phyloP scores from a whole-genome alignment of 2,113 vertebrate genomes.

The Chrysochloris asiatica region DNA sequence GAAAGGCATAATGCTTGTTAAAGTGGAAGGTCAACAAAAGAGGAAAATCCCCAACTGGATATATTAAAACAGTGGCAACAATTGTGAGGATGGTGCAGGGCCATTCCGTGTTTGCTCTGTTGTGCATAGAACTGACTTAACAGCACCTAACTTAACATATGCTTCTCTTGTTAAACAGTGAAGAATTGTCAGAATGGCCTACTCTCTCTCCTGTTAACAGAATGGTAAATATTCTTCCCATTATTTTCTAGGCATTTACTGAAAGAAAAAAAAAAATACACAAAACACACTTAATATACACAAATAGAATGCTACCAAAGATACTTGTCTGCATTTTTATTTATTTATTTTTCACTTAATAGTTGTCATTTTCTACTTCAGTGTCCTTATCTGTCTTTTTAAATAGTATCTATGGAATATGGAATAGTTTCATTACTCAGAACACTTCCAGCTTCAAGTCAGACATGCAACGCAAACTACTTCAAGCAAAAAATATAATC shows the following conservation, averaged over 20 bases:
- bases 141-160: too few species aligned
- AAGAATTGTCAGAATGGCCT: neutral
- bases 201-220: neutral
- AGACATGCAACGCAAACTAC: neutral
- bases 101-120: too few species aligned
- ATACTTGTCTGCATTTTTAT: neutral
- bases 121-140: too few species aligned
- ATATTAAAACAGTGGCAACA: too few species aligned
- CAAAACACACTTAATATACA: too few species aligned
- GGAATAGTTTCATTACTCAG: neutral
- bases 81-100: too few species aligned
- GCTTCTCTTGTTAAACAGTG: neutral
- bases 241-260: neutral
- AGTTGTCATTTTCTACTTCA: neutral
- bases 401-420: neutral
- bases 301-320: too few species aligned
- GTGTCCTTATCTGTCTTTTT: neutral
- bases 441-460: neutral
- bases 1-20: too few species aligned
- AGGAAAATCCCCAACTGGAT: too few species aligned
- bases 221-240: neutral
- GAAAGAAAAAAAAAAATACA: neutral
- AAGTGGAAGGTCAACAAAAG: too few species aligned
- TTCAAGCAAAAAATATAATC: neutral
- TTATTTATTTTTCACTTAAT: slow-evolving; percentile 5